Conservation (phyloP, 2,888 invertebrate genomes). For the Megamerina dolium region DNA sequence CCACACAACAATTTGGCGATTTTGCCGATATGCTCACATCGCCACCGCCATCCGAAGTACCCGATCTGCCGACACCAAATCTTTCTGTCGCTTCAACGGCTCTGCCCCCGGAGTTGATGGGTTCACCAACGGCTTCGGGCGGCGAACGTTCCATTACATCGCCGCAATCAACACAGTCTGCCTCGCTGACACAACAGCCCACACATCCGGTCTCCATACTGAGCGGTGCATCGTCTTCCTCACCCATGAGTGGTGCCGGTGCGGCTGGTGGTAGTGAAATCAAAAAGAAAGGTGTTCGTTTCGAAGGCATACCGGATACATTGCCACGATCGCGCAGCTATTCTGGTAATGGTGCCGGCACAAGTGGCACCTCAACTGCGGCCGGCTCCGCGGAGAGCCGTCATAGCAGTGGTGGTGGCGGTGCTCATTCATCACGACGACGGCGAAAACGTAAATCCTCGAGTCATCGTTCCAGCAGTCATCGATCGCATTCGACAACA, state of each 20-base stretch:
- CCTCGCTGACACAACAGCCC: conserved; percentile 26
- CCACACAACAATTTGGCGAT: conserved; percentile 28
- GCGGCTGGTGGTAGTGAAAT: conserved; percentile 22
- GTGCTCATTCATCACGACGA: conserved; percentile 36
- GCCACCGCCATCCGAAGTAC: conserved; percentile 33
- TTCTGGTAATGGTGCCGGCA: conserved; percentile 49
- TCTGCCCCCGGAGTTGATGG: conserved; percentile 41
- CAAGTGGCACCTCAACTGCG: conserved; percentile 4
- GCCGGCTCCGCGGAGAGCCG: conserved; percentile 32
- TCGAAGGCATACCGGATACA: conserved; percentile 48
- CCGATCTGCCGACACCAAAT: conserved; percentile 50
- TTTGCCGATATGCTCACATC: conserved; percentile 30
- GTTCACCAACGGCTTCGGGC: conserved; percentile 41
- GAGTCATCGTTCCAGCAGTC: conserved; percentile 39
- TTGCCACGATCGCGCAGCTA: conserved; percentile 54
- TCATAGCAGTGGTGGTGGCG: conserved; percentile 34
- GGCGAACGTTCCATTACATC: conserved; percentile 42
- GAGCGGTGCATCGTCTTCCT: conserved; percentile 39
- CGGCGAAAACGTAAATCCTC: conserved; percentile 41
- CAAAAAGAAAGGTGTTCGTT: conserved; percentile 49
- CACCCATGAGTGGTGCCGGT: conserved; percentile 37
- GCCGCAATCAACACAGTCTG: conserved; percentile 37
- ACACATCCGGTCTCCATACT: conserved; percentile 39
- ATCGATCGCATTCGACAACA: conserved; percentile 39
- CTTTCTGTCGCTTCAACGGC: conserved; percentile 54